Evolutionary conservation across 2,888 invertebrate species (phyloP), one percentile per base, ranked within the genome.

Genomic region (Watsonalla cultraria): DNA sequence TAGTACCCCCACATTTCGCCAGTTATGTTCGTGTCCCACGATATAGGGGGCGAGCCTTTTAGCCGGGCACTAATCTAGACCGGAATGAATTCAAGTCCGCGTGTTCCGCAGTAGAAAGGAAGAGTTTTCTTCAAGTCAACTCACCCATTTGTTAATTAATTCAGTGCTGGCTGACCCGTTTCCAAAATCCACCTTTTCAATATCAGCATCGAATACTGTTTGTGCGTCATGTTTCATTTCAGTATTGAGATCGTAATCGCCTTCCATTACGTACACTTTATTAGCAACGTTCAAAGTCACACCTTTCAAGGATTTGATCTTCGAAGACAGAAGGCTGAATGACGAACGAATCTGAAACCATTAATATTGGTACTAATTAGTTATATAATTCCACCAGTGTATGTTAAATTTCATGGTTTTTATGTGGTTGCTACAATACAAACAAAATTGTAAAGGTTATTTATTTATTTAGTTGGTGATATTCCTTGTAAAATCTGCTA

Each of bases 141-240:
- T 72, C 72, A 90, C 96, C 96, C 97, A 98, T 45, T 80, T 66
- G 74, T 99, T 99, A 51, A 99, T 97, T 0, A 75, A 79, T 0
- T 84, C 65, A 0, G 90, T 91, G 0, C 93, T 91, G 15, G 74
- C 80, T 0, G 65, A 69, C 0, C 90, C 78, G 34, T 92, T 62
- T 0, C 54, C 64, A 65, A 97, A 97, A 70, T 96, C 78, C 0
- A 96, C 59, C 49, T 87, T 85, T 68, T 94, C 91, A 6, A 94
- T 92, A 34, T 91, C 92, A 0, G 95, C 93, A 47, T 91, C 84
- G 72, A 96, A 96, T 33, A 92, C 84, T 47, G 93, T 91, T 6
- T 86, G 72, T 0, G 95, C 92, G 46, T 93, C 83, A 7, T 90
- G 81, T 64, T 92, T 88, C 61, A 94, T 93, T 14, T 84, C 74